Evolutionary conservation across 1,140 invertebrate genomes (phyloP).

Genomic region (Cephus cinctus): DNA sequence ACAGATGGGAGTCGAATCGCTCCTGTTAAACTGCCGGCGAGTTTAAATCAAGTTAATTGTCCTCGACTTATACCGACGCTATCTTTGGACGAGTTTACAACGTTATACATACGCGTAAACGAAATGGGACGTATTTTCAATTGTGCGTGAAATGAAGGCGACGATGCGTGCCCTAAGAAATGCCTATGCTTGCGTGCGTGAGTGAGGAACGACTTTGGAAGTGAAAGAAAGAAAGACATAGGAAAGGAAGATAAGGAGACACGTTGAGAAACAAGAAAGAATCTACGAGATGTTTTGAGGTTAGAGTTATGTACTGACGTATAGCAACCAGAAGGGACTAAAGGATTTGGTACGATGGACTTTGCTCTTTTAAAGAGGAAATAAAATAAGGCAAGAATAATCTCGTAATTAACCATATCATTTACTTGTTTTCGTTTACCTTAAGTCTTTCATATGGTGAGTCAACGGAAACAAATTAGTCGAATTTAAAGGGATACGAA

Average conservation of each 20-base stretch:
- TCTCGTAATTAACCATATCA: too few species aligned
- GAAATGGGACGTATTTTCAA: slow-evolving; percentile 10
- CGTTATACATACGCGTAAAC: slow-evolving; percentile 1
- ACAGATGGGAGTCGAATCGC: neutral
- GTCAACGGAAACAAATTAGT: neutral
- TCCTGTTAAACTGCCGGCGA: neutral
- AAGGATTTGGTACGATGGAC: too few species aligned
- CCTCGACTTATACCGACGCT: neutral
- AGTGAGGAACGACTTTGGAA: too few species aligned
- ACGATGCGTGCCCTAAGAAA: slow-evolving; percentile 11
- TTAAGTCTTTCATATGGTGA: neutral
- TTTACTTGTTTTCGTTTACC: too few species aligned
- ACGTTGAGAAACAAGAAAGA: too few species aligned
- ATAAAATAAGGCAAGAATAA: too few species aligned
- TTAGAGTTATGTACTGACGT: too few species aligned
- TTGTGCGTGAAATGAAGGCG: slow-evolving; percentile 22
- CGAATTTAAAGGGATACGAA: too few species aligned
- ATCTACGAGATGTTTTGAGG: too few species aligned
- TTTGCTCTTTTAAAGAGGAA: too few species aligned
- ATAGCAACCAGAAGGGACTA: too few species aligned
- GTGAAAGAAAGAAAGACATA: neutral
- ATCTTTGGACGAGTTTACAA: neutral
- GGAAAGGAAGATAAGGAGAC: neutral
- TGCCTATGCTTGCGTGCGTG: too few species aligned
- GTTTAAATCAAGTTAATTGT: slow-evolving; percentile 2